Percentiles rank a stretch among this genome's conserved stretches.
phyloP scores from a whole-genome alignment of 2,113 vertebrate genomes.

The Chamaetylas fuelleborni region DNA sequence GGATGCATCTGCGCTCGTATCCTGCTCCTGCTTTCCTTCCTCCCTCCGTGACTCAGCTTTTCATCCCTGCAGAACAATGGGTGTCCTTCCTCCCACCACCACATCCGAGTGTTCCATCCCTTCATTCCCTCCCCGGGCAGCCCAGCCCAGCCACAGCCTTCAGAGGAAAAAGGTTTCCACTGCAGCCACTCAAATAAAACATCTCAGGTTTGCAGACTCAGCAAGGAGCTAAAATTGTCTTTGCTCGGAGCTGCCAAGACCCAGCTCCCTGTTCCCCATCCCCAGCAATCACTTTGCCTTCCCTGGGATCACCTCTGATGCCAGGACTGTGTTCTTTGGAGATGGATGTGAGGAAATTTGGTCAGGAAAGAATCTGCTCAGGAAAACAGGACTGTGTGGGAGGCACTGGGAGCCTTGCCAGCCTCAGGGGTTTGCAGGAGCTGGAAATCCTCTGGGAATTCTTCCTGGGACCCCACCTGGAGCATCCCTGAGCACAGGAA shows the following conservation, averaged over 20 bases:
- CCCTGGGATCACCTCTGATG: constrained; percentile 76
- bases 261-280: background rate
- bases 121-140: background rate
- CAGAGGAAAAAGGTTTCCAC: background rate
- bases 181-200: background rate
- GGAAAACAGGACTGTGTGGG: background rate
- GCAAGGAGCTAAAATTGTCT: background rate
- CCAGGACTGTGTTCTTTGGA: constrained; percentile 75
- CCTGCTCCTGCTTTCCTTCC: constrained; percentile 7
- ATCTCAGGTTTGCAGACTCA: background rate
- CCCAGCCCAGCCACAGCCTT: background rate
- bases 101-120: rapidly evolving
- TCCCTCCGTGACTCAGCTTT: constrained; percentile 6
- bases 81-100: constrained; percentile 3
- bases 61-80: background rate
- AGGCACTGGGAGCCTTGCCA: rapidly evolving
- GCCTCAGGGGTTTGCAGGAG: background rate
- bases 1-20: background rate
- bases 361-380: background rate
- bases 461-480: background rate
- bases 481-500: background rate
- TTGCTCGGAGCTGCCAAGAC: background rate
- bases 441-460: background rate
- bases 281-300: background rate
- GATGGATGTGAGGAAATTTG: constrained; percentile 51